A percentile compares a stretch with the other conserved stretches of the same genome.
Evolutionary conservation across 2,888 invertebrate genomes (phyloP).

Genomic region (Andrena flavipes): DNA sequence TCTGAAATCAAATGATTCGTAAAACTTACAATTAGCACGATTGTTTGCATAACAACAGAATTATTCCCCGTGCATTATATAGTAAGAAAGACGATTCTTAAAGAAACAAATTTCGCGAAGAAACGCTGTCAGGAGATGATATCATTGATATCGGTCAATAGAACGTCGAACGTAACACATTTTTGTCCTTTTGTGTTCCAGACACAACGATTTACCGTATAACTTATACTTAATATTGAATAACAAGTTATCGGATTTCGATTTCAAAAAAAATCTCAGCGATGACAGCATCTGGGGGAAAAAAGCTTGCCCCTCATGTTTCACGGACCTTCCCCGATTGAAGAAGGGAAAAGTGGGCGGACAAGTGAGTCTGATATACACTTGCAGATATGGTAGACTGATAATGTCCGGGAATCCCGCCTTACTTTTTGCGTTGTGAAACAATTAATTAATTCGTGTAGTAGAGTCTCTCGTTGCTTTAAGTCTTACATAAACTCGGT

Average conservation of each 20-base stretch:
- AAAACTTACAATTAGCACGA: too few relatives aligned
- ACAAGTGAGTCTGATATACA: slow-evolving; percentile 82
- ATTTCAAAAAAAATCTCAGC: slow-evolving; percentile 83
- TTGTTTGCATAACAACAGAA: too few relatives aligned
- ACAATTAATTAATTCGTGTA: slow-evolving; percentile 2
- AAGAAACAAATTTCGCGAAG: too few relatives aligned
- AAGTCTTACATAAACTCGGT: too few relatives aligned
- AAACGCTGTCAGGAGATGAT: too few relatives aligned
- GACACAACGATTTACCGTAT: slow-evolving; percentile 86
- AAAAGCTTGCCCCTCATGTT: slow-evolving; percentile 79
- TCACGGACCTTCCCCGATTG: slow-evolving; percentile 86
- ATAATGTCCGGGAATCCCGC: not conserved
- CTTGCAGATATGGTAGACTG: not conserved
- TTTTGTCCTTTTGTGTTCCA: slow-evolving; percentile 65
- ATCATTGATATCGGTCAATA: too few relatives aligned
- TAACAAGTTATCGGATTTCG: slow-evolving; percentile 83
- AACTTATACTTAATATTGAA: slow-evolving; percentile 82
- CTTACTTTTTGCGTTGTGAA: not conserved
- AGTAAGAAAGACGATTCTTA: too few relatives aligned
- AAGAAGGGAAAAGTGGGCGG: slow-evolving; percentile 86
- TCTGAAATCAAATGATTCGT: too few relatives aligned
- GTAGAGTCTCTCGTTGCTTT: not conserved
- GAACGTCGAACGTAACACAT: too few relatives aligned
- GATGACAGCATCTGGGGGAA: slow-evolving; percentile 84
- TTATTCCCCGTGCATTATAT: too few relatives aligned